A percentile compares a stretch with the other conserved stretches of the same genome.
Evolutionary conservation across 2,113 vertebrate species (phyloP).

Genomic region (Oceanites oceanicus): DNA sequence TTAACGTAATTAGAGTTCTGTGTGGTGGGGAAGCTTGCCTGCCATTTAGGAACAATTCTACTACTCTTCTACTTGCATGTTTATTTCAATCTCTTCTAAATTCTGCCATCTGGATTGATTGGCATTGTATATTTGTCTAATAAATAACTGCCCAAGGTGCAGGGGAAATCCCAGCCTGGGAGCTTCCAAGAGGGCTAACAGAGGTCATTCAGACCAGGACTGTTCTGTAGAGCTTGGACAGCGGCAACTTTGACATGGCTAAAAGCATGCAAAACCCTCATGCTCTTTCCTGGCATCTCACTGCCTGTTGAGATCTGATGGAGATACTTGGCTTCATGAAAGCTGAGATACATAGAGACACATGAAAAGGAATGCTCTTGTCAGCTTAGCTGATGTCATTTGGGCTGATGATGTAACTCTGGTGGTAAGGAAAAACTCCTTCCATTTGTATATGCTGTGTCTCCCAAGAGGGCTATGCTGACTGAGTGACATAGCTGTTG

Average conservation of each 20-base stretch:
- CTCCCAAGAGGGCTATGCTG: neutral
- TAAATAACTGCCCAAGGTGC: neutral
- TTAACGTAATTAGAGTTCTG: neutral
- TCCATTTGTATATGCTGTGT: neutral
- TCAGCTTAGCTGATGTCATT: neutral
- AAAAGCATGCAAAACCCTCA: neutral
- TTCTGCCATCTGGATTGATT: neutral
- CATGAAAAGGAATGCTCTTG: neutral
- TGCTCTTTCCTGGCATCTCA: neutral
- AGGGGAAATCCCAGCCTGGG: slow-evolving; percentile 9
- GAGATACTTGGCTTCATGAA: neutral
- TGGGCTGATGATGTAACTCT: neutral
- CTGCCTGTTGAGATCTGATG: neutral
- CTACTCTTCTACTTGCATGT: neutral
- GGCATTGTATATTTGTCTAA: neutral
- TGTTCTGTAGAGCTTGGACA: neutral
- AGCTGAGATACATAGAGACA: neutral
- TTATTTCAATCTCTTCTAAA: neutral
- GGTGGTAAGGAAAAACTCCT: neutral
- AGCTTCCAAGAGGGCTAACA: neutral
- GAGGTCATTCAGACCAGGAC: neutral
- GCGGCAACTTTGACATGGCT: neutral
- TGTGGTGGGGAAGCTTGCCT: neutral
- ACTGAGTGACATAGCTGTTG: neutral
- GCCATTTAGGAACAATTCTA: neutral